A percentile compares a stretch with the other conserved stretches of the same genome.
phyloP scores from a whole-genome alignment of 2,888 invertebrate species.

The Nymphalis polychloros region DNA sequence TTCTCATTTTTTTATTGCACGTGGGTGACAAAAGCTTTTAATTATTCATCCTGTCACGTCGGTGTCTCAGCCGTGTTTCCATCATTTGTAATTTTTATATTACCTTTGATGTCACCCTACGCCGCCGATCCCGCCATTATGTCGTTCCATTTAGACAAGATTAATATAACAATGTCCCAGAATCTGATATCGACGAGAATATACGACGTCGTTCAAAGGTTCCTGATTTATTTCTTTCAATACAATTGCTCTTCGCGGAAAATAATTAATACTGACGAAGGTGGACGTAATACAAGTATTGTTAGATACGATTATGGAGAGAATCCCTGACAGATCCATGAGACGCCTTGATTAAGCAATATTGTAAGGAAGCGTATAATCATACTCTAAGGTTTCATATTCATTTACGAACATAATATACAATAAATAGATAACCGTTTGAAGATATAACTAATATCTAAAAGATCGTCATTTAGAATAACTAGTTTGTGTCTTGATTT shows the following conservation, averaged over 20 bases:
- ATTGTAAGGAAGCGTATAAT: constrained; percentile 22
- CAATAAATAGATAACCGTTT: constrained; percentile 14
- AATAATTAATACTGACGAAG: constrained; percentile 12
- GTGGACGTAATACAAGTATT: constrained; percentile 12
- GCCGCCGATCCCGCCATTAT: constrained; percentile 35
- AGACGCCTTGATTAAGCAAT: constrained; percentile 11
- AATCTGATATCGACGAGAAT: constrained; percentile 32
- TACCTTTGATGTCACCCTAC: constrained; percentile 25
- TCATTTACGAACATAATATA: constrained; percentile 10
- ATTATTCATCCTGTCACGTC: constrained; percentile 27
- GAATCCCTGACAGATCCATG: constrained; percentile 19
- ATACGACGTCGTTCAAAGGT: constrained; percentile 27
- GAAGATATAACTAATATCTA: constrained; percentile 3
- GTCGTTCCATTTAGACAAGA: constrained; percentile 40
- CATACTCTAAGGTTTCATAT: constrained; percentile 17
- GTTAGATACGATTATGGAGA: constrained; percentile 17
- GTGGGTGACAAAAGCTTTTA: constrained; percentile 8
- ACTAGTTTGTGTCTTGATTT: neutral
- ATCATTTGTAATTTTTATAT: constrained; percentile 31
- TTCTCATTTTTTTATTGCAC: neutral
- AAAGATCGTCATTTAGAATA: constrained; percentile 12
- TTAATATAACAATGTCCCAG: constrained; percentile 43
- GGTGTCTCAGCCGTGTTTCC: constrained; percentile 25
- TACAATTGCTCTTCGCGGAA: constrained; percentile 18
- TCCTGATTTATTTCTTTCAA: constrained; percentile 39